Evolutionary conservation across 2,797 vertebrate species (phyloP).

Genomic region (Melopsittacus undulatus): DNA sequence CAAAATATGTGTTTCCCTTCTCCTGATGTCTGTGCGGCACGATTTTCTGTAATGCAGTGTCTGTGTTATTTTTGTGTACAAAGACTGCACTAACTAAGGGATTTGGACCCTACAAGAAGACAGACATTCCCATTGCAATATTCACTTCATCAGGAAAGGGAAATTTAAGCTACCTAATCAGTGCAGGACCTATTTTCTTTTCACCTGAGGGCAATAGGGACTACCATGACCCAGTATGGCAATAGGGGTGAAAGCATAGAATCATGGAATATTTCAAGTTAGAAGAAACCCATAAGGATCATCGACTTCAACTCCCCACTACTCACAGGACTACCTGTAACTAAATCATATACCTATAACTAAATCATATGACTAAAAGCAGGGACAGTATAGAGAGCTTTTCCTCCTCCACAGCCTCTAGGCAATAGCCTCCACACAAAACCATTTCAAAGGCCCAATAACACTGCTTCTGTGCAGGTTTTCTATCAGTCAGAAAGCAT

Average conservation of each 20-base stretch:
- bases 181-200: background rate
- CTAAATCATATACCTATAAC: background rate
- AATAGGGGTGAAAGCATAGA: background rate
- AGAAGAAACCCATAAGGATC: background rate
- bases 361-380: background rate
- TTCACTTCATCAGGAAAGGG: background rate
- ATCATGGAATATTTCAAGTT: background rate
- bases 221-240: background rate
- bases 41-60: conserved; percentile 10
- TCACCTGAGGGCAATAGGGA: background rate
- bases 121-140: background rate
- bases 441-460: background rate
- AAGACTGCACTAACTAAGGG: background rate
- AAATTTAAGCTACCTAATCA: background rate
- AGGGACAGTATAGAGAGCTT: background rate
- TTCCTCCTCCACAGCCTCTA: background rate
- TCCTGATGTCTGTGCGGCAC: background rate
- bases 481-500: background rate
- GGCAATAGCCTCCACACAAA: background rate
- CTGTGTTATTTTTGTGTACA: background rate
- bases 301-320: background rate
- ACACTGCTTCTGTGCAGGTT: background rate
- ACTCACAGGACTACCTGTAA: background rate
- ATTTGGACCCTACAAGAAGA: background rate
- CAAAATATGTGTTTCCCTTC: conserved; percentile 10